These are phyloP conservation scores for Thymelicus sylvestris DNA, from an alignment of 2,888 invertebrate species.

Conservation along the genomic window DNA sequence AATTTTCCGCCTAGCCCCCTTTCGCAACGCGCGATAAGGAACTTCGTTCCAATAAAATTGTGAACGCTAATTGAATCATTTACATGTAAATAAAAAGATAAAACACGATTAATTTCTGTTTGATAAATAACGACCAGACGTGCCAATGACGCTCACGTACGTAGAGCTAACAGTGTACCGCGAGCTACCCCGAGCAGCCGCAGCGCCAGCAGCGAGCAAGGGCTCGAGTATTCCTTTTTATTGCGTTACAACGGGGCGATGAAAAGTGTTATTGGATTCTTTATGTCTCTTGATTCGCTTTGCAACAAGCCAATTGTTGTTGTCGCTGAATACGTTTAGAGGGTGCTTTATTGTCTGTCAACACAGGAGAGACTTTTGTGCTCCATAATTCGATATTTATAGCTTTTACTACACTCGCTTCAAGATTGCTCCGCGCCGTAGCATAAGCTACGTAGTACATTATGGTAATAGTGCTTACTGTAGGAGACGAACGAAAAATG, in stretches of 20 bases:
- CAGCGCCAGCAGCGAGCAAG: background rate
- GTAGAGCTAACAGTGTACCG: background rate
- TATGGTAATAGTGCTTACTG: background rate
- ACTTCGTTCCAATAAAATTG: too few relatives aligned
- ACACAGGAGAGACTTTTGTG: constrained; percentile 14
- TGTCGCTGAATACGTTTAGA: constrained; percentile 15
- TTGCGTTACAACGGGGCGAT: constrained; percentile 22
- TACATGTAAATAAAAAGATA: too few relatives aligned
- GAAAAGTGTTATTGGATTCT: constrained; percentile 36
- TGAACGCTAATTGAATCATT: too few relatives aligned
- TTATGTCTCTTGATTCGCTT: constrained; percentile 27
- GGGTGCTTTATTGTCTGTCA: constrained; percentile 15
- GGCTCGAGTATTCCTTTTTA: constrained; percentile 12
- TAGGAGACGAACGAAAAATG: background rate
- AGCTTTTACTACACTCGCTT: background rate
- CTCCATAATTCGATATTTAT: constrained; percentile 15
- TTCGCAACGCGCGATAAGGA: too few relatives aligned
- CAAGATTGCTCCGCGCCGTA: constrained; percentile 12
- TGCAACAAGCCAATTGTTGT: constrained; percentile 29
- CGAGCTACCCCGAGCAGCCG: background rate
- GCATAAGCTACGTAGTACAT: background rate
- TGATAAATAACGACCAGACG: background rate
- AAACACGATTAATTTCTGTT: background rate
- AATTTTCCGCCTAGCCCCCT: too few relatives aligned
- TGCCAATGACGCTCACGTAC: background rate